Evolutionary conservation across 2,888 invertebrate species (phyloP).

Genomic region (Eucera pruinosa): DNA sequence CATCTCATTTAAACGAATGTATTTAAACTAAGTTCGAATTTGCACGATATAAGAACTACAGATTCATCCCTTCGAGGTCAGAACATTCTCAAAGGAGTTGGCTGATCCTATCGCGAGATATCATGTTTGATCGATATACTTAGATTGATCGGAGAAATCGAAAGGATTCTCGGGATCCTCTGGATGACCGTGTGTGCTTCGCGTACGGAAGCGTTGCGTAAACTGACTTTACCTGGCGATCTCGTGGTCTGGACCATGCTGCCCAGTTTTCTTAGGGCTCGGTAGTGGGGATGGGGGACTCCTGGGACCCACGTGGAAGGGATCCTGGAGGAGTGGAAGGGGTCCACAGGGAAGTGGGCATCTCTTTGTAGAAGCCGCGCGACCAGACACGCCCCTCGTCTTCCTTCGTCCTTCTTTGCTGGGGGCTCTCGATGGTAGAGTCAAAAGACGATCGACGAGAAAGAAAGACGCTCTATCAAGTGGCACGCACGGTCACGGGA

Average conservation of each 20-base stretch:
- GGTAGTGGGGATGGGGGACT: conserved; percentile 70
- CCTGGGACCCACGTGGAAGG: conserved; percentile 73
- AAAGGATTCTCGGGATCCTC: conserved; percentile 29
- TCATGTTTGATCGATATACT: background rate
- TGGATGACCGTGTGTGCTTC: conserved; percentile 70
- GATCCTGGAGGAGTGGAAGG: conserved; percentile 74
- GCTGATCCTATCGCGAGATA: background rate
- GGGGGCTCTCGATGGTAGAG: conserved; percentile 71
- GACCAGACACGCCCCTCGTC: conserved; percentile 80
- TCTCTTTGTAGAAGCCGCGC: conserved; percentile 81
- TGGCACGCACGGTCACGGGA: conserved; percentile 54
- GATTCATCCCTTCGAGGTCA: background rate
- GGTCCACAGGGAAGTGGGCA: conserved; percentile 77
- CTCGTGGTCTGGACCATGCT: conserved; percentile 83
- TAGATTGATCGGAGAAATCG: conserved; percentile 5
- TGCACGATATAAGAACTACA: background rate
- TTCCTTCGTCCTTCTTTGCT: conserved; percentile 72
- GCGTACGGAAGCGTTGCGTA: conserved; percentile 80
- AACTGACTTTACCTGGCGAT: conserved; percentile 81
- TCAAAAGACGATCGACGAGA: conserved; percentile 65
- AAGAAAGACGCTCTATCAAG: conserved; percentile 59
- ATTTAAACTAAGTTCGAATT: background rate
- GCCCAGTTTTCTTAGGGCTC: conserved; percentile 78
- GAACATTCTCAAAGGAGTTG: conserved; percentile 10
- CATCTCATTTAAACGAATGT: conserved; percentile 8